Evolutionary conservation across 2,888 invertebrate species (phyloP).

Genomic region (Heteropelma amictum): DNA sequence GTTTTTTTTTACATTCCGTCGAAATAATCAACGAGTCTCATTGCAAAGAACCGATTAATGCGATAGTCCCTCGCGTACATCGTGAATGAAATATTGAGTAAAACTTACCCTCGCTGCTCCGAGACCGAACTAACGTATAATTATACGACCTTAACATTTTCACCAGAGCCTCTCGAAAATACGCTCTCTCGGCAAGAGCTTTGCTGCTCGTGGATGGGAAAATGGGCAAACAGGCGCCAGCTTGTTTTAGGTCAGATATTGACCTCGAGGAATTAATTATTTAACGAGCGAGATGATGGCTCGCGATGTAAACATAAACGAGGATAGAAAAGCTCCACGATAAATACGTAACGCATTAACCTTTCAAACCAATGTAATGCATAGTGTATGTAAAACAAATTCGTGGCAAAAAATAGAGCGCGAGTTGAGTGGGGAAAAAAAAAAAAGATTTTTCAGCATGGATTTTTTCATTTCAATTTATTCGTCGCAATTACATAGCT

Average conservation of each 20-base stretch:
- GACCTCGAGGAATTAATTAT: constrained; percentile 31
- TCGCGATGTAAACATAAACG: constrained; percentile 9
- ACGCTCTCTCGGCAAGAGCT: background rate
- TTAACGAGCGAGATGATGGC: background rate
- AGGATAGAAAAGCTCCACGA: constrained; percentile 1
- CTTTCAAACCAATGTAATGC: constrained; percentile 1
- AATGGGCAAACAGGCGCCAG: constrained; percentile 1
- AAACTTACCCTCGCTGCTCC: too few species aligned
- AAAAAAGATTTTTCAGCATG: background rate
- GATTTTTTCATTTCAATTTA: too few species aligned
- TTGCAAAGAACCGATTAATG: too few species aligned
- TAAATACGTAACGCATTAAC: constrained; percentile 10
- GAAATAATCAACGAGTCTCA: too few species aligned
- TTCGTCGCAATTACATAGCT: too few species aligned
- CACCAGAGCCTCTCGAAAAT: constrained; percentile 25
- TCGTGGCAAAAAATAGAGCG: background rate
- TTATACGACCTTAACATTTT: constrained; percentile 7
- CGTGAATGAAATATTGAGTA: too few species aligned
- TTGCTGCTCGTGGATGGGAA: background rate
- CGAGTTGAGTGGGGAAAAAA: too few species aligned
- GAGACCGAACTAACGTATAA: background rate
- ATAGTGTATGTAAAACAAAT: constrained; percentile 3
- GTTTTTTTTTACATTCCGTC: too few species aligned
- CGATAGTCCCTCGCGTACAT: too few species aligned
- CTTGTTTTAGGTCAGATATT: constrained; percentile 41